Conservation (phyloP, 2,113 vertebrate genomes). For the Parotia lawesii region DNA sequence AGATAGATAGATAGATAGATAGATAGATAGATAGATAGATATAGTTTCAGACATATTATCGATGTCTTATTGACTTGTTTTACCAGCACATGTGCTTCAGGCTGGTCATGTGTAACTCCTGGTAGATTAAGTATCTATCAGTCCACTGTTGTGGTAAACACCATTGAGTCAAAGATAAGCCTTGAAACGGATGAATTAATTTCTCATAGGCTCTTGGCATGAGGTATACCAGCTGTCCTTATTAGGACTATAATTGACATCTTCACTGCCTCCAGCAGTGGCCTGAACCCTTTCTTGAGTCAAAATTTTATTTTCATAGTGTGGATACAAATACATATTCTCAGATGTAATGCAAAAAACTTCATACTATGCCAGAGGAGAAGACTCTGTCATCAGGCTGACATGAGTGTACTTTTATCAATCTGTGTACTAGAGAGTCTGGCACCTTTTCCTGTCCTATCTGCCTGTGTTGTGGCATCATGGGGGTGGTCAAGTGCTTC, state of each 20-base stretch:
- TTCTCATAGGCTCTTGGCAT: not conserved
- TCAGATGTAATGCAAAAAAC: not conserved
- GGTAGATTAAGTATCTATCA: not conserved
- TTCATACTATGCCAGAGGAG: not conserved
- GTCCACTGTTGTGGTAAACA: not conserved
- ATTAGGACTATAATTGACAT: not conserved
- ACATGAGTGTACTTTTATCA: accelerated
- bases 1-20: not conserved
- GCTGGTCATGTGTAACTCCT: not conserved
- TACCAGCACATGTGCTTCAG: not conserved
- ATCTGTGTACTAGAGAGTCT: not conserved
- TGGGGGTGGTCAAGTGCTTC: not conserved
- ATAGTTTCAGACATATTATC: not conserved
- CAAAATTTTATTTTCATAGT: not conserved
- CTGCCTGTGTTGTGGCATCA: not conserved
- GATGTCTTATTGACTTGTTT: not conserved
- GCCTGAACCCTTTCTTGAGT: not conserved
- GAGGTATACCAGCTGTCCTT: not conserved
- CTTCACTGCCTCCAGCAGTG: not conserved
- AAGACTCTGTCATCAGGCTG: not conserved
- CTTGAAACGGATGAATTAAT: not conserved
- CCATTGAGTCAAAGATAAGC: not conserved
- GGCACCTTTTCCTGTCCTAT: not conserved
- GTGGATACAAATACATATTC: not conserved
- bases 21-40: not conserved